Conservation (phyloP, 1,140 invertebrate species). For the Euborellia annulipes region DNA sequence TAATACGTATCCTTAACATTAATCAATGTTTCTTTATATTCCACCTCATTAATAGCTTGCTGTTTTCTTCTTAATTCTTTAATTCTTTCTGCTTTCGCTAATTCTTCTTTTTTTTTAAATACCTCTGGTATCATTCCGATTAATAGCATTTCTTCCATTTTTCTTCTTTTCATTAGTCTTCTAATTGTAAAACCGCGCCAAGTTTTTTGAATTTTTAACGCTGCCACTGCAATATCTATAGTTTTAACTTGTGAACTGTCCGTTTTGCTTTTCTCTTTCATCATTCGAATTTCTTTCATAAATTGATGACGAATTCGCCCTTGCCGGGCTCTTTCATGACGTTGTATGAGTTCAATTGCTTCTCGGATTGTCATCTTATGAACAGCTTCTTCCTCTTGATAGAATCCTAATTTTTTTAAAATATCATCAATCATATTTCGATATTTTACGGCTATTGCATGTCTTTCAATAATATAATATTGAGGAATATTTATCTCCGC, state of each 20-base stretch:
- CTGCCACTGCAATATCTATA: constrained; percentile 39
- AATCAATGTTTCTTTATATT: constrained; percentile 41
- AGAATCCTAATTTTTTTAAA: constrained; percentile 46
- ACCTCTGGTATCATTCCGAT: constrained; percentile 37
- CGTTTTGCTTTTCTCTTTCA: constrained; percentile 46
- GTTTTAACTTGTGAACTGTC: constrained; percentile 31
- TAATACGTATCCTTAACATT: constrained; percentile 31
- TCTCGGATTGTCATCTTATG: constrained; percentile 56
- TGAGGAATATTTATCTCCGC: constrained; percentile 46
- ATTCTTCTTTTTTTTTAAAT: constrained; percentile 14
- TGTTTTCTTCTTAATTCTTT: constrained; percentile 38
- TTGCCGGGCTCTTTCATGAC: constrained; percentile 79
- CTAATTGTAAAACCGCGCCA: constrained; percentile 67
- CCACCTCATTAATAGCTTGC: constrained; percentile 38
- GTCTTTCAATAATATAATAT: constrained; percentile 49
- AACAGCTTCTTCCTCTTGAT: constrained; percentile 38
- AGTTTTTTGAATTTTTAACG: constrained; percentile 62
- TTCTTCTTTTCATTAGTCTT: constrained; percentile 45
- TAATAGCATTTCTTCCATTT: constrained; percentile 69
- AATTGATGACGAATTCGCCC: constrained; percentile 56
- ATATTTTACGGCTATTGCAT: constrained; percentile 39
- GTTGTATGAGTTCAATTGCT: constrained; percentile 72
- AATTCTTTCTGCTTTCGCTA: constrained; percentile 29
- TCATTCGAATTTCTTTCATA: constrained; percentile 70
- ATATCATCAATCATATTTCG: constrained; percentile 45